phyloP scores from a whole-genome alignment of 1,140 invertebrate genomes.

The Drosophila ironensis region DNA sequence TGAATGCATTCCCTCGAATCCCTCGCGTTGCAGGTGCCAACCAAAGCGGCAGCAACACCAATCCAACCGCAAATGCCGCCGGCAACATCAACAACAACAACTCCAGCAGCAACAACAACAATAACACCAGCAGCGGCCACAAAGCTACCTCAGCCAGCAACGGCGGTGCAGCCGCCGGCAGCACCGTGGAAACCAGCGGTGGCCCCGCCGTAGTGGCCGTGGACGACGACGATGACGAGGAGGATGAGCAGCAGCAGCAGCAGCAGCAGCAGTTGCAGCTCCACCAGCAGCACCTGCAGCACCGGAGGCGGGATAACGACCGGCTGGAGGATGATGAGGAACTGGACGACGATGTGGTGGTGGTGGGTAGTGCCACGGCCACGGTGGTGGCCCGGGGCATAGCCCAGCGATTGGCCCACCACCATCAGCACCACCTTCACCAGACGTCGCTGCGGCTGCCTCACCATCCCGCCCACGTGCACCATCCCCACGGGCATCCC shows the following conservation, averaged over 20 bases:
- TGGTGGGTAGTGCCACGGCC: conserved; percentile 23
- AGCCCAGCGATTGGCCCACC: conserved; percentile 55
- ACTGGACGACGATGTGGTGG: conserved; percentile 42
- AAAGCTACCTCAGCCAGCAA: conserved; percentile 55
- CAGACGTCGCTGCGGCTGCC: too few relatives aligned
- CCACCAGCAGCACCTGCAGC: not conserved
- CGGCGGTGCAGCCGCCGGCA: conserved; percentile 12
- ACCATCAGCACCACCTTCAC: conserved; percentile 46
- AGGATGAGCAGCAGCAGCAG: conserved; percentile 7
- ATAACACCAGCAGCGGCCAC: conserved; percentile 31
- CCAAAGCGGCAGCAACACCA: conserved; percentile 23
- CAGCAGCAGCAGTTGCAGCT: not conserved
- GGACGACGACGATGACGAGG: conserved; percentile 53
- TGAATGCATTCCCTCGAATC: too few relatives aligned
- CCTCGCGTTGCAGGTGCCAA: not conserved
- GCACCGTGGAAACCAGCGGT: conserved; percentile 10
- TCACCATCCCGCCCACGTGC: conserved; percentile 5
- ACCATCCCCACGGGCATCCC: too few relatives aligned
- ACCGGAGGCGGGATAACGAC: conserved; percentile 1
- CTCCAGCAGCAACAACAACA: conserved; percentile 33
- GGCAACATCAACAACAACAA: conserved; percentile 23
- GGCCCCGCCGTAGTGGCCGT: conserved; percentile 30
- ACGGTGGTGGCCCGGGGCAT: conserved; percentile 46
- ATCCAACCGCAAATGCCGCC: conserved; percentile 15
- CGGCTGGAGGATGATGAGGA: conserved; percentile 28